Conservation (phyloP, 2,113 vertebrate genomes). For the Conger conger region DNA sequence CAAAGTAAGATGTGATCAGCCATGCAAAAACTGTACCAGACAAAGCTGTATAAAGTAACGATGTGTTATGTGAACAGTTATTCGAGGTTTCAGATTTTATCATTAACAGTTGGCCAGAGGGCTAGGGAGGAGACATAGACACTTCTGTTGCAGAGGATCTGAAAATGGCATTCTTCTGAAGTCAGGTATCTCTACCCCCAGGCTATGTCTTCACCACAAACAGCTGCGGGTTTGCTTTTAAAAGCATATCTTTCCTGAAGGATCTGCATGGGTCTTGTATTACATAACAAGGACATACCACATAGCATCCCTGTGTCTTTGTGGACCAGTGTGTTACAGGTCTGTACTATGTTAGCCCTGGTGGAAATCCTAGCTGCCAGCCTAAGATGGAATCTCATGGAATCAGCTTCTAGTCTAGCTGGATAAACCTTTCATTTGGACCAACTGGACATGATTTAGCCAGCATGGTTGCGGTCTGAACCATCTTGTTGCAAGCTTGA, state of each 20-base stretch:
- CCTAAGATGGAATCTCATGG: too few relatives aligned
- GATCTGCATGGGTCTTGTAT: background rate
- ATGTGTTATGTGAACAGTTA: background rate
- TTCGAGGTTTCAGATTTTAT: background rate
- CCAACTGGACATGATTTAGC: too few relatives aligned
- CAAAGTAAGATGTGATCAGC: background rate
- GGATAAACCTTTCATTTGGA: too few relatives aligned
- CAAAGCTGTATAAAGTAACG: background rate
- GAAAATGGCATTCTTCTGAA: background rate
- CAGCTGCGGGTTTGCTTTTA: background rate
- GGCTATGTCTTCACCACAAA: background rate
- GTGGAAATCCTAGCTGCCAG: too few relatives aligned
- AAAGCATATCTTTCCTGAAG: background rate
- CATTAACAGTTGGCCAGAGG: background rate
- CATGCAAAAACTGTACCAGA: background rate
- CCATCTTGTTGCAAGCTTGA: too few relatives aligned
- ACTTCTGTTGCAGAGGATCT: background rate
- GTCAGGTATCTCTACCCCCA: background rate
- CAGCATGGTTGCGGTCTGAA: too few relatives aligned
- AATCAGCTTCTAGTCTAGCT: too few relatives aligned
- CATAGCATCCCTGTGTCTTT: background rate
- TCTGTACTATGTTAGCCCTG: background rate
- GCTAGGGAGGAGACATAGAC: background rate
- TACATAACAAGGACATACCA: background rate
- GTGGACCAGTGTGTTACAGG: background rate